phyloP scores from a whole-genome alignment of 2,113 vertebrate genomes.

The Apus apus region DNA sequence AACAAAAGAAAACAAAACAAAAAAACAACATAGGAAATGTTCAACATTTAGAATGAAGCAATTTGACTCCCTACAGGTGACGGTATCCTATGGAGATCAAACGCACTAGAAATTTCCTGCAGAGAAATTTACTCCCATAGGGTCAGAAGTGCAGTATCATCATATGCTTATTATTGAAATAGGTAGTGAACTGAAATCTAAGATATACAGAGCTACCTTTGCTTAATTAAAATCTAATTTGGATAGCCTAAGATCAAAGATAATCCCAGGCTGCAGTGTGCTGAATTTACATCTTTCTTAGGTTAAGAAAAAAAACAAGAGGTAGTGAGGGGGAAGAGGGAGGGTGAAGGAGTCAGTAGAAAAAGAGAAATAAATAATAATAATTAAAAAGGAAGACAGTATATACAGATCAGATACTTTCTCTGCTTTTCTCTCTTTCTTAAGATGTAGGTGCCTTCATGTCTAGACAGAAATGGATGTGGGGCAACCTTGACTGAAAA shows the following conservation, averaged over 20 bases:
- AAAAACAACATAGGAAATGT: neutral
- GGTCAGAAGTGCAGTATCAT: neutral
- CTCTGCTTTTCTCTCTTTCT: neutral
- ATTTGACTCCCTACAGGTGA: neutral
- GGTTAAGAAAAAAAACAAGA: neutral
- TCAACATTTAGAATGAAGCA: neutral
- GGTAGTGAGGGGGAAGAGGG: rapidly evolving
- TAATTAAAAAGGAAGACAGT: too few relatives aligned
- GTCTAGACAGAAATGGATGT: neutral
- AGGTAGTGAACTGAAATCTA: neutral
- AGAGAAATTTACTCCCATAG: neutral
- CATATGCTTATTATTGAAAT: neutral
- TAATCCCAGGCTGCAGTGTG: neutral
- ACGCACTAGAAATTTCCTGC: neutral
- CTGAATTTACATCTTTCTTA: neutral
- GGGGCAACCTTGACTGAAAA: neutral
- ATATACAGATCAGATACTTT: neutral
- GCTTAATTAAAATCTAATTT: neutral
- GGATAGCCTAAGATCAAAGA: neutral
- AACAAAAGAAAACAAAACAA: neutral
- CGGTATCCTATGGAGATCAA: neutral
- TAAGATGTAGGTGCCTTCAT: neutral
- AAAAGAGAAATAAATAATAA: neutral
- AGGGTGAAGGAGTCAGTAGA: too few relatives aligned
- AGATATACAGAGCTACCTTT: neutral